Percentiles rank a stretch among this genome's conserved stretches.
Evolutionary conservation across 1,140 invertebrate species (phyloP).

Genomic region (Zeugodacus cucurbitae): DNA sequence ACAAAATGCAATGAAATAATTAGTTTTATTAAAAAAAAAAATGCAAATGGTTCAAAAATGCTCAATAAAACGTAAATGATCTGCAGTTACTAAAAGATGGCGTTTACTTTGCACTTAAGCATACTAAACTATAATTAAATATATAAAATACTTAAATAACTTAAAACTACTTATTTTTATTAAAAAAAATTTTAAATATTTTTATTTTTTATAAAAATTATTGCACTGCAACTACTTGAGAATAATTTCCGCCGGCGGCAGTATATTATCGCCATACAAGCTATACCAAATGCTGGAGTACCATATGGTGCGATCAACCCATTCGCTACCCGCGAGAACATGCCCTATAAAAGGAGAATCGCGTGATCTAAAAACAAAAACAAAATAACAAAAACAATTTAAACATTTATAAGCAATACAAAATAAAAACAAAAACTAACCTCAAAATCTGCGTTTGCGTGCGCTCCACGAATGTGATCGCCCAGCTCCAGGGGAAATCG

Average conservation of each 20-base stretch:
- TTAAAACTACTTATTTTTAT: neutral
- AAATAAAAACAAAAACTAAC: conserved; percentile 59
- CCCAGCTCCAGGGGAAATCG: conserved; percentile 81
- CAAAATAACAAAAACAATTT: neutral
- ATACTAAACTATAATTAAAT: neutral
- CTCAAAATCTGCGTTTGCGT: conserved; percentile 73
- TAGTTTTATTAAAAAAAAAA: neutral
- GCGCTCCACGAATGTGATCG: conserved; percentile 79
- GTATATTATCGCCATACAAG: conserved; percentile 70
- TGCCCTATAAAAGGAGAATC: conserved; percentile 82
- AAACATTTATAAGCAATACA: neutral
- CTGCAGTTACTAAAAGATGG: conserved; percentile 1
- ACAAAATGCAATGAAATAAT: neutral
- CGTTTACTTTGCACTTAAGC: neutral
- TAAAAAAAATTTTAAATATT: no score
- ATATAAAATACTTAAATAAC: neutral
- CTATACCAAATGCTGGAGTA: conserved; percentile 78
- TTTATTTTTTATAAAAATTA: neutral
- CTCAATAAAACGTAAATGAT: neutral
- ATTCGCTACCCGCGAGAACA: conserved; percentile 78
- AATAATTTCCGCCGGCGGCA: conserved; percentile 69
- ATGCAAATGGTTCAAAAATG: neutral
- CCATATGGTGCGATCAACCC: conserved; percentile 79
- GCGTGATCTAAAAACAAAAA: conserved; percentile 72
- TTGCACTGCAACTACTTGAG: conserved; percentile 49